Evolutionary conservation across 2,113 vertebrate species (phyloP).

Genomic region (Hydrolagus affinis): DNA sequence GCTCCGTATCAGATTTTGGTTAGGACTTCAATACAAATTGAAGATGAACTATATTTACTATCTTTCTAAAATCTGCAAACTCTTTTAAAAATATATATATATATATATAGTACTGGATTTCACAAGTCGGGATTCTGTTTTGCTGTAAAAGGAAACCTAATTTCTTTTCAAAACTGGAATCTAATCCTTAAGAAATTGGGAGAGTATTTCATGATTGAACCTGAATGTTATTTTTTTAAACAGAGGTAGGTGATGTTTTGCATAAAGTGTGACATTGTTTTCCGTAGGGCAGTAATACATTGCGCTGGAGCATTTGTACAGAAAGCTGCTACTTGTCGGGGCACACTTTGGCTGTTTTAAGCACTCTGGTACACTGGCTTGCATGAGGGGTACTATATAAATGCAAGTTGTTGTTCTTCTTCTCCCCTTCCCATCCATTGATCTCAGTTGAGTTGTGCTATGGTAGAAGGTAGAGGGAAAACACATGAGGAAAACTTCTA

Average conservation of each 20-base stretch:
- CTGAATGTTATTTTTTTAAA: too few relatives aligned
- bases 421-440: neutral
- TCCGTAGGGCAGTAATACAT: too few relatives aligned
- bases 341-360: neutral
- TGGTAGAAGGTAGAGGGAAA: too few relatives aligned
- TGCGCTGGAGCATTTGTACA: too few relatives aligned
- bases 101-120: neutral
- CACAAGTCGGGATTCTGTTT: neutral
- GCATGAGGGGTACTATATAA: neutral
- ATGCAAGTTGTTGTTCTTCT: neutral
- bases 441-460: neutral
- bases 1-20: neutral
- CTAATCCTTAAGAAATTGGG: too few relatives aligned
- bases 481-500: too few relatives aligned
- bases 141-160: neutral
- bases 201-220: neutral
- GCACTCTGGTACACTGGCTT: too few relatives aligned
- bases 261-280: too few relatives aligned
- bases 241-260: too few relatives aligned
- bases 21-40: neutral
- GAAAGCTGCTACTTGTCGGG: too few relatives aligned
- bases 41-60: neutral
- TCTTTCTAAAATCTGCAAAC: neutral
- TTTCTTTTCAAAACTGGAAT: too few relatives aligned
- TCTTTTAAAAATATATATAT: too few relatives aligned